Evolutionary conservation across 2,888 invertebrate species (phyloP).

Genomic region (Zaprionus lineosus): DNA sequence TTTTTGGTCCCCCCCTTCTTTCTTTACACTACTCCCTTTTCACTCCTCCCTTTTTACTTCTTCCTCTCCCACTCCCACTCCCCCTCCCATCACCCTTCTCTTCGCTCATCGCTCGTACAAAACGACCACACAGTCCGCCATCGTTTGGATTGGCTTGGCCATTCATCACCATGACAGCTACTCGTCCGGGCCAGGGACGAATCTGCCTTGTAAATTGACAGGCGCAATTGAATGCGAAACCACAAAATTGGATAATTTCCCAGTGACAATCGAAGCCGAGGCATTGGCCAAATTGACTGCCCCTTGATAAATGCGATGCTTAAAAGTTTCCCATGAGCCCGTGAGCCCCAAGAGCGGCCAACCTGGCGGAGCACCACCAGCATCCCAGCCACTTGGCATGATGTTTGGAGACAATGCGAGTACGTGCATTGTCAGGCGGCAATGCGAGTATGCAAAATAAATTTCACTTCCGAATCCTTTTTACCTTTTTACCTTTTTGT

Average conservation of each 20-base stretch:
- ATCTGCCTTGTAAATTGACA: conserved; percentile 80
- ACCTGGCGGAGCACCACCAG: too few species aligned
- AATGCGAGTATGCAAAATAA: conserved; percentile 75
- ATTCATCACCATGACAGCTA: conserved; percentile 76
- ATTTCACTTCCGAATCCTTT: conserved; percentile 80
- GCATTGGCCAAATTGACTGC: conserved; percentile 55
- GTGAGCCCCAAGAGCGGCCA: conserved; percentile 6
- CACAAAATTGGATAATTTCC: conserved; percentile 83
- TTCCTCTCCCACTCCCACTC: not conserved
- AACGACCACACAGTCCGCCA: conserved; percentile 41
- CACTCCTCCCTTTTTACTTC: not conserved
- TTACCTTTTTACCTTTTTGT: conserved; percentile 15
- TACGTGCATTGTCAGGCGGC: conserved; percentile 29
- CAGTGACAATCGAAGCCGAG: conserved; percentile 78
- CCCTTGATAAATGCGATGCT: conserved; percentile 80
- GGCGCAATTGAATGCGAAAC: conserved; percentile 80
- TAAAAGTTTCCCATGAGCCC: conserved; percentile 79
- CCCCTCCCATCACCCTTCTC: not conserved
- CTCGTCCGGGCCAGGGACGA: conserved; percentile 56
- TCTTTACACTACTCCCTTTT: too few species aligned
- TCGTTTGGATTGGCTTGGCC: conserved; percentile 36
- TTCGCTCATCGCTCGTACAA: not conserved
- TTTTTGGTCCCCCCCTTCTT: too few species aligned
- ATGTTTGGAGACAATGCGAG: conserved; percentile 57
- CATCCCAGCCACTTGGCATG: too few species aligned